Percentiles rank a stretch among this genome's conserved stretches.
phyloP scores from a whole-genome alignment of 2,797 vertebrate genomes.

The Phoeniculus purpureus region DNA sequence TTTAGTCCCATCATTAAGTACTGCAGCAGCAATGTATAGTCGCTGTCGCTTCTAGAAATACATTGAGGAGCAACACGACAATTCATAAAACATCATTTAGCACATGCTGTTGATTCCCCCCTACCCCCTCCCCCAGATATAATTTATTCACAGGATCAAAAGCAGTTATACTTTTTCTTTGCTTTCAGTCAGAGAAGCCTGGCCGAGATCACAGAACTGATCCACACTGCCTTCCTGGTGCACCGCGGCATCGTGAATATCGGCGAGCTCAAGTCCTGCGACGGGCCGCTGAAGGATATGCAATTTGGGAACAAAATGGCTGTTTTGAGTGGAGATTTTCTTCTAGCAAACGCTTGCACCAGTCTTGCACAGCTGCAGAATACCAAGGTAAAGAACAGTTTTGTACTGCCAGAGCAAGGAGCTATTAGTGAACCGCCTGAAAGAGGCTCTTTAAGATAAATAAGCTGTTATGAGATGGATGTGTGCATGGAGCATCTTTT shows the following conservation, averaged over 20 bases:
- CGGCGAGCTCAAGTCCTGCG: slow-evolving; percentile 88
- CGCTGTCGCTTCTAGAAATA: background rate
- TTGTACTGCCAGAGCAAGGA: background rate
- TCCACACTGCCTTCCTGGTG: slow-evolving; percentile 96
- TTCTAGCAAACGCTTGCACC: slow-evolving; percentile 94
- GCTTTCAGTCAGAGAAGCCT: slow-evolving; percentile 90
- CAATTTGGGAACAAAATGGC: slow-evolving; percentile 99
- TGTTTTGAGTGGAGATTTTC: slow-evolving; percentile 94
- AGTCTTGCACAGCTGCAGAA: slow-evolving; percentile 93
- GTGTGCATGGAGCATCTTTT: background rate
- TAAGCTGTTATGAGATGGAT: background rate
- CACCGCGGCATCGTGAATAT: slow-evolving; percentile 95
- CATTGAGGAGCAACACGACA: background rate
- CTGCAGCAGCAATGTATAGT: slow-evolving; percentile 39
- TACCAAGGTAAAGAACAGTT: slow-evolving; percentile 86
- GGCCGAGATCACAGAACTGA: slow-evolving; percentile 97
- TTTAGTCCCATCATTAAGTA: slow-evolving; percentile 33
- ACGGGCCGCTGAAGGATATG: slow-evolving; percentile 95
- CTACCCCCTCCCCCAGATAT: too few species aligned
- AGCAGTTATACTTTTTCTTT: slow-evolving; percentile 33
- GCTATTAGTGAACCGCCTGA: background rate
- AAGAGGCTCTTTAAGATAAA: background rate
- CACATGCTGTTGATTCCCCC: too few species aligned
- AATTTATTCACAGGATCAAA: background rate
- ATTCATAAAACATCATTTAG: background rate